Base-by-base conservation (phyloP, 2,888 invertebrate species). In the Elmis aenea region DNA sequence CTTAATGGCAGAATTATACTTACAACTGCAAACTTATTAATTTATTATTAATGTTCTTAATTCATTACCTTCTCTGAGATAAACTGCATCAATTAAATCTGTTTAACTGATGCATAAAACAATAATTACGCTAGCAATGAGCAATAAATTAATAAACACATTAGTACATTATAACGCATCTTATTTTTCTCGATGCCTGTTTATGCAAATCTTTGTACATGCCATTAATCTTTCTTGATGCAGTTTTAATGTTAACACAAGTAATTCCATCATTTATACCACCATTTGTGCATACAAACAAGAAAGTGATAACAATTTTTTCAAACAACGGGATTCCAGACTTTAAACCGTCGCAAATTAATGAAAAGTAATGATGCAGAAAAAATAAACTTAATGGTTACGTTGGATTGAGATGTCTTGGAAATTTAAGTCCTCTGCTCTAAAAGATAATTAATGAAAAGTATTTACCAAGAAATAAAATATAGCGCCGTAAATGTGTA, bases 401-500 rank as follows among this genome's bases (percentile, higher is more conserved):
- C 20, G 18, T n/a, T 13, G 14, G 12, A 20, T 29, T 29, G 10
- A 29, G 29, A 29, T 21, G 9, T 29, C 20, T 29, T 29, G 5
- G 20, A 8, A 12, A 13, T 26, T 13, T 8, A 13, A n/a, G 20
- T 13, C 8, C n/a, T n/a, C n/a, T 29, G 12, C 29, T 21, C 21
- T 29, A 29, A 26, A 26, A 21, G 12, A 9, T 18, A 20, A 21
- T n/a, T 29, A 28, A 28, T 18, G 11, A 25, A 27, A 18, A n/a
- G 20, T 8, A 13, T 21, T 9, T 13, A 9, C 11, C 20, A 6
- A 18, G 29, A 13, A 29, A 18, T 21, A 20, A 21, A 29, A 21
- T 29, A 12, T n/a, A n/a, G n/a, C 20, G 21, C 6, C 21, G 20
- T 29, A 18, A 20, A 29, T 13, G 12, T 29, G 29, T 9, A 21